Base-by-base conservation (phyloP, 2,797 vertebrate species). In the Emys orbicularis region DNA sequence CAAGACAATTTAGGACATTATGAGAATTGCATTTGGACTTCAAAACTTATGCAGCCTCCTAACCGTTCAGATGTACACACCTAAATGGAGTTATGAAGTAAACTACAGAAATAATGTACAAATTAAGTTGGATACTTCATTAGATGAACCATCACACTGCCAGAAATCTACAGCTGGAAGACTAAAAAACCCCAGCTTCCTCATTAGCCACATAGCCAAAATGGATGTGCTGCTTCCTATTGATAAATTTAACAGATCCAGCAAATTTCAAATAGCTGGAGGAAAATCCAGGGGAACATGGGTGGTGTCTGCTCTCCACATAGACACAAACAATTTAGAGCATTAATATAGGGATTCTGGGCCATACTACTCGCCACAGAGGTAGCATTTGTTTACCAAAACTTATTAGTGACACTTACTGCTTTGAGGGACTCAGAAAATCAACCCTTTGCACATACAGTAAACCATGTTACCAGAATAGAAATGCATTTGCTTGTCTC, bases 131-230 rank as follows among this genome's bases (percentile, higher is more conserved):
- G 31, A 77, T 52, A 79, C 47, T 90, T 91, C 31, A 72, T 19
- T 86, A 86, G 85, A 85, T 83, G 68, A 93, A 97, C 91, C 49
- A 94, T 57, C 50, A 83, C 0, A 2, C 50, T 54, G 77, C 31
- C 80, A 89, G 50, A 91, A 84, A 88, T 72, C 84, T 93, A 41
- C 82, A 79, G 47, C 57, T 18, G 5, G n/a, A 65, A 87, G 53
- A 88, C 49, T 93, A 90, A 74, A 85, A 89, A 88, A 89, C 29
- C 4, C 85, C 52, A 82, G 79, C 84, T 93, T 95, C 65, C 84
- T 92, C 86, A 87, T 91, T 93, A 96, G 92, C 79, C 65, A 94
- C 92, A 93, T 37, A 92, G 57, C 89, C 34, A 91, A 52, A 96
- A 97, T 92, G 57, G 23, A 91, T 0, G 1, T 50, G 56, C 90